Conservation (phyloP, 2,113 vertebrate genomes). For the Maccullochella peelii region DNA sequence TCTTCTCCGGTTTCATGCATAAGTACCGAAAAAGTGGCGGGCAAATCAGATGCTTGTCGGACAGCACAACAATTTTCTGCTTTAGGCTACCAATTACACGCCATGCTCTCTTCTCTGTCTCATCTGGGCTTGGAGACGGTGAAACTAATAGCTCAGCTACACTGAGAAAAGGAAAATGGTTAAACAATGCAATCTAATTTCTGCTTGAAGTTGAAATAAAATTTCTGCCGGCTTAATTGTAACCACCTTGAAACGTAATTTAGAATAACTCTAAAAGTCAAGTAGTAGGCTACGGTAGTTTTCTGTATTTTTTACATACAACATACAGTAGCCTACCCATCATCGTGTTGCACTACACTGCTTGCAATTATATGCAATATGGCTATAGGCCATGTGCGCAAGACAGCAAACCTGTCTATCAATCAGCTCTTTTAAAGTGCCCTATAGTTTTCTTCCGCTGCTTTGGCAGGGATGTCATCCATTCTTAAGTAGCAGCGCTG, state of each 20-base stretch:
- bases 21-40: slow-evolving; percentile 70
- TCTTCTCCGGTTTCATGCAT: slow-evolving; percentile 70
- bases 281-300: neutral
- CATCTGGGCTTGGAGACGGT: neutral
- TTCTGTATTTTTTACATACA: neutral
- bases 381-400: neutral
- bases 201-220: neutral
- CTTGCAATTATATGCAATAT: neutral
- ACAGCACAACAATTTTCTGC: slow-evolving; percentile 71
- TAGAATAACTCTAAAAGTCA: neutral
- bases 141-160: no score
- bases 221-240: neutral
- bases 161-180: neutral
- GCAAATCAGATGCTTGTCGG: slow-evolving; percentile 71
- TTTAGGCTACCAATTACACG: slow-evolving; percentile 57
- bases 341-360: neutral
- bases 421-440: slow-evolving; percentile 21
- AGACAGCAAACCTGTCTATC: neutral
- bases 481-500: slow-evolving; percentile 38
- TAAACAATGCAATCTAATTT: neutral
- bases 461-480: slow-evolving; percentile 46
- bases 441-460: slow-evolving; percentile 46
- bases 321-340: neutral
- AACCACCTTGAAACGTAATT: neutral
- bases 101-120: neutral